phyloP scores from a whole-genome alignment of 2,797 vertebrate genomes.

The Paramormyrops hopkinsi region DNA sequence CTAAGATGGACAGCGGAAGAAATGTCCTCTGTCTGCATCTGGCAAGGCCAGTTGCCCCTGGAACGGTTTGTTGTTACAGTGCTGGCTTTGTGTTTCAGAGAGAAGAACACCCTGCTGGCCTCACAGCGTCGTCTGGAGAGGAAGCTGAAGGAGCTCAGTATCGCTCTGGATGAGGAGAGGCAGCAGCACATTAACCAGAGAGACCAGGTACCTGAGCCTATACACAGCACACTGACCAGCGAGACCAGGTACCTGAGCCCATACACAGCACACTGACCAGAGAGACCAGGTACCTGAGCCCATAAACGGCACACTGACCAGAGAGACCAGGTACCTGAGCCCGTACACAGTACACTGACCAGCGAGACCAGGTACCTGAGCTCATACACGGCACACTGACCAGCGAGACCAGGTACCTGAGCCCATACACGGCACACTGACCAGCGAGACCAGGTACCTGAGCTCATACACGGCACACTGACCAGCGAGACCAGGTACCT shows the following conservation, averaged over 20 bases:
- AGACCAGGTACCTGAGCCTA: constrained; percentile 69
- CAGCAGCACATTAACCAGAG: constrained; percentile 80
- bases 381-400: too few species aligned
- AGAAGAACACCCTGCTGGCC: constrained; percentile 71
- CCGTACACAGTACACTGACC: background rate
- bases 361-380: too few species aligned
- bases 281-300: background rate
- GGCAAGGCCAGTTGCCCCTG: background rate
- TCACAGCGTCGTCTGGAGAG: constrained; percentile 82
- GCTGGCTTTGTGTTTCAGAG: constrained; percentile 49
- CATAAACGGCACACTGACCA: too few species aligned
- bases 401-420: too few species aligned
- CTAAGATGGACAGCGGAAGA: background rate
- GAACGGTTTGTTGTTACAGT: background rate
- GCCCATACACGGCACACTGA: too few species aligned
- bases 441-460: too few species aligned
- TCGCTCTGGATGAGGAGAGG: constrained; percentile 84
- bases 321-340: too few species aligned
- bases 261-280: background rate
- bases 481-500: too few species aligned
- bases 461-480: constrained; percentile 48
- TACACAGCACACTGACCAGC: background rate
- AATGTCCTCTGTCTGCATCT: background rate
- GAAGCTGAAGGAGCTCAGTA: constrained; percentile 84
- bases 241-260: background rate